These are phyloP conservation scores for Elephas maximus DNA, from an alignment of 2,113 vertebrate genomes.

Conservation along the genomic window DNA sequence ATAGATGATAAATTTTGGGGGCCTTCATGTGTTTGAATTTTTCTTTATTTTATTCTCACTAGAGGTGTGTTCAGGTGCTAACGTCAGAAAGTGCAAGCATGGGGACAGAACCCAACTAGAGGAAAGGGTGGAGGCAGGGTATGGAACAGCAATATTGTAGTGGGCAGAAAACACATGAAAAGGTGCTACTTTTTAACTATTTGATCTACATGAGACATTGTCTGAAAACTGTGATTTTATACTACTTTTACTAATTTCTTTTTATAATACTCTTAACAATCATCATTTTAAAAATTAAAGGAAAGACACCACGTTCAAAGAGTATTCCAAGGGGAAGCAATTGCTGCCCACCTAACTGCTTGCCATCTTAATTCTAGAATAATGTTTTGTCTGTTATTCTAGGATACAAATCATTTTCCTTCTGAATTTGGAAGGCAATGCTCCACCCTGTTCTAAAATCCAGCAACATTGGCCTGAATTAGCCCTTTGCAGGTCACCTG, in stretches of 20 bases:
- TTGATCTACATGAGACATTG: background rate
- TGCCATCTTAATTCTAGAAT: background rate
- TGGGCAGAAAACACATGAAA: background rate
- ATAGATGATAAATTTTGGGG: background rate
- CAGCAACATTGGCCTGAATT: background rate
- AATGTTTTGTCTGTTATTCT: background rate
- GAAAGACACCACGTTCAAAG: background rate
- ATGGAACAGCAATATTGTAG: background rate
- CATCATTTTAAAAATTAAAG: slow-evolving; percentile 10
- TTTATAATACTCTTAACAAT: background rate
- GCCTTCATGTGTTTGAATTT: slow-evolving; percentile 12
- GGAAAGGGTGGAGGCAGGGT: accelerated
- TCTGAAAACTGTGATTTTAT: slow-evolving; percentile 38
- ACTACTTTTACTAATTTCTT: background rate
- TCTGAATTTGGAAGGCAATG: background rate
- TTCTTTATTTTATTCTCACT: slow-evolving; percentile 1
- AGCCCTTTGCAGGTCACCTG: background rate
- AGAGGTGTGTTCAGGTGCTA: background rate
- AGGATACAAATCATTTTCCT: background rate
- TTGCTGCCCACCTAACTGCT: background rate
- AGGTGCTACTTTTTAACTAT: background rate
- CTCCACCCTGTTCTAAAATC: background rate
- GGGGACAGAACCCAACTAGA: background rate
- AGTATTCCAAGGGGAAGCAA: background rate
- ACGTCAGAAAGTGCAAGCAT: background rate